phyloP scores from a whole-genome alignment of 2,797 vertebrate genomes.

The Tiaroga cobitis region DNA sequence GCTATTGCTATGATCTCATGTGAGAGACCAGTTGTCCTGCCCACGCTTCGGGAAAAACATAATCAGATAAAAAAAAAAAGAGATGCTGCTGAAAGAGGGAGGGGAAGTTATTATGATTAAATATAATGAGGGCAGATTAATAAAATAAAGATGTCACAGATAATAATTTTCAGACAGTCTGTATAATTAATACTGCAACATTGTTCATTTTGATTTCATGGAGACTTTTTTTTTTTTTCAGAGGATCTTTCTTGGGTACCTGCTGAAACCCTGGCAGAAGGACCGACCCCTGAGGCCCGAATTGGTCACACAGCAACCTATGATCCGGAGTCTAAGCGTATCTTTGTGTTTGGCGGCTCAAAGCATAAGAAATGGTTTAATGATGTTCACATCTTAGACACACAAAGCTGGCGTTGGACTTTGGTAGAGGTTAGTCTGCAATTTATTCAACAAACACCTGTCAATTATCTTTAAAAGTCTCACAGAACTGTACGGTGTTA shows the following conservation, averaged over 20 bases:
- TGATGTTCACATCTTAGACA: constrained; percentile 83
- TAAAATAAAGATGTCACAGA: neutral
- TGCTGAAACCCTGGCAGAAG: constrained; percentile 77
- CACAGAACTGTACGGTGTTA: neutral
- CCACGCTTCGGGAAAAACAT: neutral
- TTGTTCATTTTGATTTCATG: neutral
- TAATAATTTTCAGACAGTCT: neutral
- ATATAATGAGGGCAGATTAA: neutral
- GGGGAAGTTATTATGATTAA: neutral
- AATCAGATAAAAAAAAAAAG: neutral
- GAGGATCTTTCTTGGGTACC: constrained; percentile 81
- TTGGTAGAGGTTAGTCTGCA: constrained; percentile 76
- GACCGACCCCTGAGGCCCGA: constrained; percentile 79
- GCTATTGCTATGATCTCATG: neutral
- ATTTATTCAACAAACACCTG: neutral
- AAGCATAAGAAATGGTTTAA: constrained; percentile 85
- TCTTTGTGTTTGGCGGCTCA: constrained; percentile 82
- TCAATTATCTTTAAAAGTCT: neutral
- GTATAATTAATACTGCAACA: neutral
- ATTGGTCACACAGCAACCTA: constrained; percentile 80
- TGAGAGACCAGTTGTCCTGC: neutral
- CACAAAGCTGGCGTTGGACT: constrained; percentile 81
- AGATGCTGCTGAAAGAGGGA: neutral
- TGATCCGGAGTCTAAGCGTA: constrained; percentile 76
- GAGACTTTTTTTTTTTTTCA: constrained; percentile 47